Evolutionary conservation across 2,797 vertebrate species (phyloP).

Genomic region (Kryptopterus vitreolus): DNA sequence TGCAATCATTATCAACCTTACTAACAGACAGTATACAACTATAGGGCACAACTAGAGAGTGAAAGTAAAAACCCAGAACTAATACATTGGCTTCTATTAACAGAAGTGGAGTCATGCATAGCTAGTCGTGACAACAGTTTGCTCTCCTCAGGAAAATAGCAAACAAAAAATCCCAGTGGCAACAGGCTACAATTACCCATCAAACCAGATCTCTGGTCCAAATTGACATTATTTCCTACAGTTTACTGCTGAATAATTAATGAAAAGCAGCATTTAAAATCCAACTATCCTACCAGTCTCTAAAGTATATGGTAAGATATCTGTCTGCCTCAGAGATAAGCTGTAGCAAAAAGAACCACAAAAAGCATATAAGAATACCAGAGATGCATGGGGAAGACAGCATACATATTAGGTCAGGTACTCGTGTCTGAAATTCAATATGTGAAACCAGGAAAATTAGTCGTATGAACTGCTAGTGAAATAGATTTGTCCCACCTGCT

Average conservation of each 20-base stretch:
- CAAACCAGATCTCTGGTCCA: slow-evolving; percentile 13
- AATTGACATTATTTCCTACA: slow-evolving; percentile 33
- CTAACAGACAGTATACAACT: slow-evolving; percentile 70
- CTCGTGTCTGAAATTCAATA: slow-evolving; percentile 46
- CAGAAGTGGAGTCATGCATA: slow-evolving; percentile 23
- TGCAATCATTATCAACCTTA: slow-evolving; percentile 77
- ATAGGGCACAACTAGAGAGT: slow-evolving; percentile 56
- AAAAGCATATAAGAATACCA: slow-evolving; percentile 15
- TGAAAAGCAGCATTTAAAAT: not conserved
- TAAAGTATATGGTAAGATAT: not conserved
- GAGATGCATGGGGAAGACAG: slow-evolving; percentile 12
- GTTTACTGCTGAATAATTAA: slow-evolving; percentile 5
- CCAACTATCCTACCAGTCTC: not conserved
- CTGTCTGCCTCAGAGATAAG: not conserved
- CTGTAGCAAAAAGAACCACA: slow-evolving; percentile 23
- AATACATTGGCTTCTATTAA: slow-evolving; percentile 33
- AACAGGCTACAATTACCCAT: not conserved
- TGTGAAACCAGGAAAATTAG: slow-evolving; percentile 50
- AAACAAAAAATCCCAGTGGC: slow-evolving; percentile 40
- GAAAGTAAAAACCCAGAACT: slow-evolving; percentile 23
- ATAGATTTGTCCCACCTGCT: not conserved
- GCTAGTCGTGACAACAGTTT: not conserved
- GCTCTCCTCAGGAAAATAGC: slow-evolving; percentile 5
- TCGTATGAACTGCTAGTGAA: slow-evolving; percentile 45
- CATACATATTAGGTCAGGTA: slow-evolving; percentile 44